Conservation (phyloP, 1,140 invertebrate species). For the Drosophila navojoa region DNA sequence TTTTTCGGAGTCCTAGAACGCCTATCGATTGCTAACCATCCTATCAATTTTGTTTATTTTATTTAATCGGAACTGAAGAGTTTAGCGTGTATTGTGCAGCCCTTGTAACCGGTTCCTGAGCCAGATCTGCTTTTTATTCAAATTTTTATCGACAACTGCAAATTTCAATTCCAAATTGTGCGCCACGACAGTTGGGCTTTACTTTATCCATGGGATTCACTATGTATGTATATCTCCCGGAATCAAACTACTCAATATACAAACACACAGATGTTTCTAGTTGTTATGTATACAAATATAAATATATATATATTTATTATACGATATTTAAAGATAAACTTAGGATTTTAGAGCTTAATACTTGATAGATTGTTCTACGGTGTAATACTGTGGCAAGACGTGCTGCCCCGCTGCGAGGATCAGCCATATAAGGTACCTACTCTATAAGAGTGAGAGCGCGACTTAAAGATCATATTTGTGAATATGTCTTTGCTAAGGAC, state of each 20-base stretch:
- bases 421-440: slow-evolving; percentile 62
- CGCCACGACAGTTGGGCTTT: background rate
- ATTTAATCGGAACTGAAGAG: too few species aligned
- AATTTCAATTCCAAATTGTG: background rate
- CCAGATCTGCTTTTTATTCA: too few species aligned
- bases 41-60: too few species aligned
- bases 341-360: slow-evolving; percentile 25
- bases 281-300: background rate
- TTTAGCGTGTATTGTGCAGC: too few species aligned
- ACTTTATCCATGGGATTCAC: background rate
- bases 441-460: slow-evolving; percentile 77
- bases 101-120: too few species aligned
- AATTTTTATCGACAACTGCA: background rate
- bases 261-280: background rate
- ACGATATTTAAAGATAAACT: background rate
- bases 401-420: slow-evolving; percentile 20
- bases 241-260: too few species aligned
- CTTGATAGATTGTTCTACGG: slow-evolving; percentile 35
- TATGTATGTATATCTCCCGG: too few species aligned
- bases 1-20: too few species aligned
- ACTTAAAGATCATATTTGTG: slow-evolving; percentile 10
- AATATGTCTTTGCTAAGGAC: slow-evolving; percentile 45
- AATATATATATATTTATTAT: slow-evolving; percentile 2
- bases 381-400: slow-evolving; percentile 59
- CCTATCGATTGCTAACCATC: too few species aligned